Evolutionary conservation across 92 coral and sea anemone genomes (phyloP), one percentile per base, ranked within the genome.

Genomic region (Phenganax marumi): DNA sequence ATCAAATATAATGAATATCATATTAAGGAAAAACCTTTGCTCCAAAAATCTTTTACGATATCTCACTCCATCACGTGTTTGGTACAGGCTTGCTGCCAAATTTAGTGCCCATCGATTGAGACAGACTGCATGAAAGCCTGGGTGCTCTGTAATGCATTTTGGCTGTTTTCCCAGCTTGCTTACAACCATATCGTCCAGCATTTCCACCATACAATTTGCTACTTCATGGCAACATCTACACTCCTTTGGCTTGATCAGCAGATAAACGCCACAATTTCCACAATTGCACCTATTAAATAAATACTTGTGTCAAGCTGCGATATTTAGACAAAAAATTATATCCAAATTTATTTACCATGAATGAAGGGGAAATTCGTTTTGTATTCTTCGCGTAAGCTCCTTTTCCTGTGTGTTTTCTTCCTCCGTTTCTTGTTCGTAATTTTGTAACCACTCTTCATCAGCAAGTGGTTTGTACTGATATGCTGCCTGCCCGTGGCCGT

Each of bases 1-100:
- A 56, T 56, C n/a, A 14, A 56, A 56, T 56, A 56, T 14, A 14
- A 56, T 14, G 22, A 14, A 56, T 56, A 56, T 56, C 63, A 56
- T 56, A 56, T 56, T 56, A 26, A 17, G 48, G 3, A 68, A 70
- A 49, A 19, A 70, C 75, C 49, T 70, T 70, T 33, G 50, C 22
- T 70, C 75, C 75, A 70, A 70, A 33, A 49, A 11, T 33, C 51
- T 70, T 70, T 70, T 70, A 70, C 75, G 75, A 22, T 70, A 70
- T 70, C 53, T 70, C 5, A 48, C 22, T 13, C 75, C 75, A 70
- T 70, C 2, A 6, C 22, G 75, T 39, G 75, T 70, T 48, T 33
- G 75, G 75, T 70, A 70, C 51, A 19, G 75, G 75, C 51, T 70
- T 14, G 50, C 75, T 8, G 75, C 22, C n/a, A 70, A 19, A 19